A percentile compares a stretch with the other conserved stretches of the same genome.
Evolutionary conservation across 2,113 vertebrate species (phyloP).

Genomic region (Stigmatopora nigra): DNA sequence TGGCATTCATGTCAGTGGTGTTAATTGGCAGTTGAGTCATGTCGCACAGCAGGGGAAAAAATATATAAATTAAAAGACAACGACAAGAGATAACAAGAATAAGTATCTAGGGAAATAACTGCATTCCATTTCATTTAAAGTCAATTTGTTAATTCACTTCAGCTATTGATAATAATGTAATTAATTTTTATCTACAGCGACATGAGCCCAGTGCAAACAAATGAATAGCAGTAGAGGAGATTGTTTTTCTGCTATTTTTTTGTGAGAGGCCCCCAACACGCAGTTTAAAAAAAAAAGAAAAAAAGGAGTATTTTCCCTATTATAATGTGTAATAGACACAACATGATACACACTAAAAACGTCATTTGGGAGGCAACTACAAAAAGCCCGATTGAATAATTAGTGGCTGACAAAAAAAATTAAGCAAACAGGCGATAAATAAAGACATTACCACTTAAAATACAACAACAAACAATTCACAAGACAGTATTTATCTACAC

Average conservation of each 20-base stretch:
- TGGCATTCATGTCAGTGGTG: constrained; percentile 20
- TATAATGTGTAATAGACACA: too few species aligned
- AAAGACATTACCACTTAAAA: too few species aligned
- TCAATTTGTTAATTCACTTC: constrained; percentile 1
- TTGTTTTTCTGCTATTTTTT: constrained; percentile 14
- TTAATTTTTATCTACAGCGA: constrained; percentile 5
- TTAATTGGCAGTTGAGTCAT: constrained; percentile 16
- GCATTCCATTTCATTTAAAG: constrained; percentile 2
- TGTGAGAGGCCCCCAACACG: not conserved
- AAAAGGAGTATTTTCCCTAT: too few species aligned
- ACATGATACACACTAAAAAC: too few species aligned
- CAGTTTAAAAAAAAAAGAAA: too few species aligned
- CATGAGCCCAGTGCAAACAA: not conserved
- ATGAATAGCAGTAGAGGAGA: constrained; percentile 1
- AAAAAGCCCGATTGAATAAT: too few species aligned
- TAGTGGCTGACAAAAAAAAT: too few species aligned
- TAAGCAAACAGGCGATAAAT: too few species aligned
- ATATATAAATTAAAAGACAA: not conserved
- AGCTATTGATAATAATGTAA: constrained; percentile 6
- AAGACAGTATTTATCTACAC: constrained; percentile 47
- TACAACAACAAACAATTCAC: too few species aligned
- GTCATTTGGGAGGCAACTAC: too few species aligned
- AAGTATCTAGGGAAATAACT: constrained; percentile 2
- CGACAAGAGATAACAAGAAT: not conserved
- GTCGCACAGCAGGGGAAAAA: constrained; percentile 3